These are phyloP conservation scores for Standfussiana lucernea DNA, from an alignment of 2,888 invertebrate species.

Conservation along the genomic window DNA sequence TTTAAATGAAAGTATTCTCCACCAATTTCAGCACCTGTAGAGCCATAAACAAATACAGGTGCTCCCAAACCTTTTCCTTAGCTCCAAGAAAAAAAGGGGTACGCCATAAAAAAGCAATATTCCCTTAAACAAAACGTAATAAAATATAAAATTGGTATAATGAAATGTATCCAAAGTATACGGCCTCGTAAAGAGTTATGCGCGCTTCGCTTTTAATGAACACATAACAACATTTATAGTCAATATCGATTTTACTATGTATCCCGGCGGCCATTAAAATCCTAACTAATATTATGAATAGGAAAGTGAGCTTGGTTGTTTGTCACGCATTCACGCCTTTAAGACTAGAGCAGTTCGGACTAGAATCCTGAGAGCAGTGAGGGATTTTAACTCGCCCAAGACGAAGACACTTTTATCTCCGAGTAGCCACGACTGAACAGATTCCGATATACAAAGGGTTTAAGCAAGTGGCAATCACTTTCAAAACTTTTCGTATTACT, in stretches of 20 bases:
- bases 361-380: no score
- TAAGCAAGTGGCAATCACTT: no score
- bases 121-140: slow-evolving; percentile 65
- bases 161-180: slow-evolving; percentile 65
- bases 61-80: slow-evolving; percentile 10
- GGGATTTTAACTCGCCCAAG: no score
- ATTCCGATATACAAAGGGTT: no score
- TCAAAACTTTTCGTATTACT: no score
- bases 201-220: slow-evolving; percentile 71
- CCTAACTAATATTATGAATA: neutral
- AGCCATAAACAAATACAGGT: slow-evolving; percentile 40
- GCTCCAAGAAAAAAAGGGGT: slow-evolving; percentile 40
- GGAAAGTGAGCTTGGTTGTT: neutral
- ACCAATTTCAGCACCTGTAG: slow-evolving; percentile 9
- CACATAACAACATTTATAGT: slow-evolving; percentile 73
- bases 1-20: neutral
- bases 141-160: slow-evolving; percentile 69
- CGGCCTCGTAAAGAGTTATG: slow-evolving; percentile 63
- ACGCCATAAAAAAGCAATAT: slow-evolving; percentile 61
- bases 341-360: no score
- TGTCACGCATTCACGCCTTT: neutral
- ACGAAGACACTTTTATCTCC: no score
- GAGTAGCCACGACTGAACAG: no score
- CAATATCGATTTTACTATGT: slow-evolving; percentile 76
- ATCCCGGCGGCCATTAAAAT: slow-evolving; percentile 62